phyloP scores from a whole-genome alignment of 2,797 vertebrate genomes.

The Leucoraja ocellata region DNA sequence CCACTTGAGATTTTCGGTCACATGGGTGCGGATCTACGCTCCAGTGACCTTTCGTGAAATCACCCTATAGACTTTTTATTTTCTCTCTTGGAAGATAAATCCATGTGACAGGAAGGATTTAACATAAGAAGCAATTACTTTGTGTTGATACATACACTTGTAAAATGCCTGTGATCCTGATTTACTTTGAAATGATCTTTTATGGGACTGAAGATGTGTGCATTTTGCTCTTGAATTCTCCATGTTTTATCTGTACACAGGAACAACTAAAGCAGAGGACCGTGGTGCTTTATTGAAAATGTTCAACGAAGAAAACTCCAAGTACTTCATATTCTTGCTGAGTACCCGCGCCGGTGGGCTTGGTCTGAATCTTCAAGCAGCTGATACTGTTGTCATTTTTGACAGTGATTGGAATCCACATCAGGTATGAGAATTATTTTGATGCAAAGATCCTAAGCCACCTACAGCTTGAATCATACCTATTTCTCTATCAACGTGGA shows the following conservation, averaged over 20 bases:
- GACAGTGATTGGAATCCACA: conserved; percentile 99
- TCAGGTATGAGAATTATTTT: conserved; percentile 64
- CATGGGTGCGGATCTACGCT: too few relatives aligned
- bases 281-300: conserved; percentile 83
- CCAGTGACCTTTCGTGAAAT: too few relatives aligned
- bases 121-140: not conserved
- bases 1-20: too few relatives aligned
- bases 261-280: conserved; percentile 91
- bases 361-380: conserved; percentile 92
- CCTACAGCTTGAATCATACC: too few relatives aligned
- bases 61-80: not conserved
- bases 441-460: not conserved
- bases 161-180: not conserved
- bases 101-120: not conserved
- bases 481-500: too few relatives aligned
- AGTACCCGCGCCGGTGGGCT: conserved; percentile 91
- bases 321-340: conserved; percentile 89
- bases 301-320: conserved; percentile 87
- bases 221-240: not conserved
- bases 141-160: not conserved
- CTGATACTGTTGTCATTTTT: conserved; percentile 94
- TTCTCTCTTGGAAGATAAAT: not conserved
- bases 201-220: not conserved
- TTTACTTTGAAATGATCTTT: not conserved
- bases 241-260: conserved; percentile 52